Conservation (phyloP, 1,140 invertebrate genomes). For the Octopus sinensis region DNA sequence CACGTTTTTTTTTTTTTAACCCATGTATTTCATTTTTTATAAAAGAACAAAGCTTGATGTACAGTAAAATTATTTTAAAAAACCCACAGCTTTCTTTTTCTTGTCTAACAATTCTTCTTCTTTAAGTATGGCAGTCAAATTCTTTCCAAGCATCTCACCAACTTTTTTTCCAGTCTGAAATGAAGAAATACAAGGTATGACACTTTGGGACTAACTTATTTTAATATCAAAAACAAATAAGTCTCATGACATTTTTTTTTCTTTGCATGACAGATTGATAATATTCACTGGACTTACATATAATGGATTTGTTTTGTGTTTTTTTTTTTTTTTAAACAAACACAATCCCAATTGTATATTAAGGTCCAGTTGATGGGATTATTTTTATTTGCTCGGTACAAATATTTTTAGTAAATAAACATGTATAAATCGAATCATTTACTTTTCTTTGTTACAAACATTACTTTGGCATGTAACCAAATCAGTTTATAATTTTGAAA, state of each 20-base stretch:
- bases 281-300: not conserved
- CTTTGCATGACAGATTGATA: not conserved
- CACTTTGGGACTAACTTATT: not conserved
- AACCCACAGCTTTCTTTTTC: constrained; percentile 41
- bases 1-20: too few relatives aligned
- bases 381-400: too few relatives aligned
- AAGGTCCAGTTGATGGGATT: not conserved
- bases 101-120: constrained; percentile 55
- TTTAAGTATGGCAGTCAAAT: constrained; percentile 58
- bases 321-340: not conserved
- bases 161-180: constrained; percentile 59
- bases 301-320: not conserved
- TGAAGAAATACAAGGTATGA: constrained; percentile 18
- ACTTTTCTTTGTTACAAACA: not conserved
- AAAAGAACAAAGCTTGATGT: too few relatives aligned
- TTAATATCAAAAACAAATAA: not conserved
- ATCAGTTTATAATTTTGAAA: too few relatives aligned
- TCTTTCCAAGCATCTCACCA: constrained; percentile 62
- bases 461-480: not conserved
- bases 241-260: not conserved
- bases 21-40: too few relatives aligned
- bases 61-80: constrained; percentile 37
- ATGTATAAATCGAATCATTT: not conserved
- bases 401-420: not conserved
- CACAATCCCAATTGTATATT: not conserved